These are phyloP conservation scores for Drosophila ezoana DNA, from an alignment of 2,888 invertebrate genomes.

Conservation along the genomic window DNA sequence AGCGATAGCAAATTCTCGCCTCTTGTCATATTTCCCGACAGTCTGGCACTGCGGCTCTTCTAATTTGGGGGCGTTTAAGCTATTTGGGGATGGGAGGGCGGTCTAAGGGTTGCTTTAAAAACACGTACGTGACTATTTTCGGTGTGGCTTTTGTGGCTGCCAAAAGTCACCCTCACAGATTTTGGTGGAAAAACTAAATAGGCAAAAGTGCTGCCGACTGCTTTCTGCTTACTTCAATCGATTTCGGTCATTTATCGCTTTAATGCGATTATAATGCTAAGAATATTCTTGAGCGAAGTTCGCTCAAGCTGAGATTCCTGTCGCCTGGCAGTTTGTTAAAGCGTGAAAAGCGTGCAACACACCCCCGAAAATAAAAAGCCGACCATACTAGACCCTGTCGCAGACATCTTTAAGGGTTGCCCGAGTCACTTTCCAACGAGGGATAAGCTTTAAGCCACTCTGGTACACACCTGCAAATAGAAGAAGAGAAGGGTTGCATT, in stretches of 20 bases:
- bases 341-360: constrained; percentile 64
- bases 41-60: constrained; percentile 45
- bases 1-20: constrained; percentile 58
- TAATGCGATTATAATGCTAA: constrained; percentile 79
- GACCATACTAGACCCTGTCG: constrained; percentile 13
- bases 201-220: constrained; percentile 63
- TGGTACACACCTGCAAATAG: constrained; percentile 71
- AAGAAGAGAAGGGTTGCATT: constrained; percentile 65
- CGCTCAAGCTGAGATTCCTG: constrained; percentile 59
- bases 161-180: constrained; percentile 70
- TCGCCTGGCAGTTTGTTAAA: constrained; percentile 58
- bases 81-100: constrained; percentile 7
- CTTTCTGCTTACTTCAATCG: constrained; percentile 55
- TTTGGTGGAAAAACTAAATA: constrained; percentile 62
- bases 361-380: constrained; percentile 37
- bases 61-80: constrained; percentile 73
- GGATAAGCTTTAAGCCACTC: constrained; percentile 44
- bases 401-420: constrained; percentile 54
- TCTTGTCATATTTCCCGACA: constrained; percentile 66
- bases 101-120: constrained; percentile 75
- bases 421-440: constrained; percentile 21
- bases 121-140: constrained; percentile 63
- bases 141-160: constrained; percentile 40
- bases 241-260: constrained; percentile 73
- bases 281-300: constrained; percentile 51